Conservation (phyloP, 2,797 vertebrate genomes). For the Clamator glandarius region DNA sequence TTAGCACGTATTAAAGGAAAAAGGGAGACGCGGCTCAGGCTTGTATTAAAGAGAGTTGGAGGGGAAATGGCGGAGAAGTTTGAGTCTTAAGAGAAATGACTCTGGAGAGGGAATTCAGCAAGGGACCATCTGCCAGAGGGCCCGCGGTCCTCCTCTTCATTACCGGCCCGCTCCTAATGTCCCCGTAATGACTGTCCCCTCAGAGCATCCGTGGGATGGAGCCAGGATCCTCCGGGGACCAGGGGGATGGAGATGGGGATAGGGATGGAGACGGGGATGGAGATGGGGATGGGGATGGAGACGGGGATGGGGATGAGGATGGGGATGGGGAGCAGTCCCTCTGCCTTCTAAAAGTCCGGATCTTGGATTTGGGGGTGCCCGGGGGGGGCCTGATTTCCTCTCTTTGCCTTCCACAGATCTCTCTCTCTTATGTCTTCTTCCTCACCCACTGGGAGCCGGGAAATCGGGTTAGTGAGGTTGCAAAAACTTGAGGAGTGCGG, state of each 20-base stretch:
- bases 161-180: not conserved
- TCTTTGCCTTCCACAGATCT: not conserved
- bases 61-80: conserved; percentile 55
- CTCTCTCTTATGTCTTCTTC: not conserved
- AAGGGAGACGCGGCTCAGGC: not conserved
- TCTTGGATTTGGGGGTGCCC: not conserved
- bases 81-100: not conserved
- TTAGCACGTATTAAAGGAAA: conserved; percentile 70
- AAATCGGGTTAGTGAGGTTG: conserved; percentile 64
- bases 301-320: no score
- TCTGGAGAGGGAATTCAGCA: not conserved
- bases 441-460: conserved; percentile 24
- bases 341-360: not conserved
- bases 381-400: not conserved
- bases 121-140: conserved; percentile 19
- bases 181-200: not conserved
- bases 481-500: conserved; percentile 3
- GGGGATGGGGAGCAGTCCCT: fast-evolving
- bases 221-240: not conserved
- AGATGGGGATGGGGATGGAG: no score
- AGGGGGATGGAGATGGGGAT: no score
- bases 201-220: fast-evolving
- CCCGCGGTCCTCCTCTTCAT: not conserved
- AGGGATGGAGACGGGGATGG: no score
- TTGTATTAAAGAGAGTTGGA: not conserved